Base-by-base conservation (phyloP, 2,888 invertebrate genomes). In the Calephelis perditalis region DNA sequence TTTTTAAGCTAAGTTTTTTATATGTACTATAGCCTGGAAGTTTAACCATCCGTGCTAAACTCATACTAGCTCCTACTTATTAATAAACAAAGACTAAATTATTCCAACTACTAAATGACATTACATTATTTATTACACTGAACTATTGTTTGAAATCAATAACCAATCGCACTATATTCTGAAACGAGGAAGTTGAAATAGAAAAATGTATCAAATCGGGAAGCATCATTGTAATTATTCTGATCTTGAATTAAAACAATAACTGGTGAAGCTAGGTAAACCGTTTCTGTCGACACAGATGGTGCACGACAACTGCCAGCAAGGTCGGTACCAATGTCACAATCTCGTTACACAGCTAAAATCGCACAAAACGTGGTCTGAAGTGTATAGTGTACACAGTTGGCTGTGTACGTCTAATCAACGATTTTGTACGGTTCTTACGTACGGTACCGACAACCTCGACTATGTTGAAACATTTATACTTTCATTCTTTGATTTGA, bases 291-390 rank as follows among this genome's bases (percentile, higher is more conserved):
- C 52, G 26, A 52, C 26, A 52, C 15, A 52, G 74, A 67, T 68
- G 68, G 63, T 71, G 73, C 74, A 68, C 76, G 74, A 76, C 79
- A 84, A 79, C 79, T 73, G 72, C 75, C 80, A 64, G 73, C 85
- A 86, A 89, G 86, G 87, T 84, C 86, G 81, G 72, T 74, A 69
- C 81, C 82, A 84, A 84, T 86, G 85, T 78, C 81, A 82, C 78
- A 73, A 35, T 71, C 57, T 57, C 60, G 60, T 62, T 62, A 60
- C 59, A 46, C 37, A 62, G 60, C 49, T 57, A 9, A 26, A 52
- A 52, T 35, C 26, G 52, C 35, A 59, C 52, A 49, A 26, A 58
- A 60, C 58, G 59, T 37, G 43, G 15, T 40, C 35, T 57, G 55
- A 57, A 26, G 55, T 58, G 58, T 36, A 37, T 36, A 43, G 57